Percentiles rank a stretch among this genome's conserved stretches.
These are phyloP conservation scores for Eurosta solidaginis DNA, from an alignment of 1,140 invertebrate species.

Conservation along the genomic window DNA sequence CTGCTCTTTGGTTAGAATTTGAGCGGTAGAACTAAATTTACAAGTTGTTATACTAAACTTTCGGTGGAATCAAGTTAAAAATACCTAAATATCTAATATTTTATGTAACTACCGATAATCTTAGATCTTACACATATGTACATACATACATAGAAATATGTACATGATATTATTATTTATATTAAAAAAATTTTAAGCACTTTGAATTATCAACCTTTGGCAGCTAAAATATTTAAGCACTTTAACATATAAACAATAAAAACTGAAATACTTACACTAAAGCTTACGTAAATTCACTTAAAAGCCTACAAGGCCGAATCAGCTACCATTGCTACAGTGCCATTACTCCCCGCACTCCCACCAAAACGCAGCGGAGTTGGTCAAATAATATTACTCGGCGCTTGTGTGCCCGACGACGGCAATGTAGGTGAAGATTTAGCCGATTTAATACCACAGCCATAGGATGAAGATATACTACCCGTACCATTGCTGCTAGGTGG, in stretches of 20 bases:
- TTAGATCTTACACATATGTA: background rate
- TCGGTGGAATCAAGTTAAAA: too few relatives aligned
- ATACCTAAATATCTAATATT: too few relatives aligned
- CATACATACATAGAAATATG: background rate
- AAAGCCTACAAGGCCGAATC: constrained; percentile 50
- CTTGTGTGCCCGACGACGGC: background rate
- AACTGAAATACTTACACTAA: background rate
- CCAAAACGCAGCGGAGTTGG: constrained; percentile 59
- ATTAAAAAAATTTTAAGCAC: background rate
- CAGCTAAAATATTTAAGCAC: background rate
- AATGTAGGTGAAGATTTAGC: constrained; percentile 53
- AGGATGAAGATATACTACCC: constrained; percentile 48
- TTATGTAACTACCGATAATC: too few relatives aligned
- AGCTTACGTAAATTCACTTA: constrained; percentile 5
- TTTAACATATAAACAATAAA: background rate
- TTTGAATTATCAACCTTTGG: background rate
- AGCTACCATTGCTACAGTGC: constrained; percentile 33
- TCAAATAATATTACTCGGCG: constrained; percentile 57
- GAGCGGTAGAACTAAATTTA: too few relatives aligned
- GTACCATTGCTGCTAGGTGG: constrained; percentile 56
- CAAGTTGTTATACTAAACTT: too few relatives aligned
- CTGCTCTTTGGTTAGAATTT: too few relatives aligned
- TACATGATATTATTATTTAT: background rate
- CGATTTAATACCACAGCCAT: constrained; percentile 53
- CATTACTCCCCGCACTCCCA: constrained; percentile 26